Evolutionary conservation across 2,113 vertebrate species (phyloP).

Genomic region (Caloenas nicobarica): DNA sequence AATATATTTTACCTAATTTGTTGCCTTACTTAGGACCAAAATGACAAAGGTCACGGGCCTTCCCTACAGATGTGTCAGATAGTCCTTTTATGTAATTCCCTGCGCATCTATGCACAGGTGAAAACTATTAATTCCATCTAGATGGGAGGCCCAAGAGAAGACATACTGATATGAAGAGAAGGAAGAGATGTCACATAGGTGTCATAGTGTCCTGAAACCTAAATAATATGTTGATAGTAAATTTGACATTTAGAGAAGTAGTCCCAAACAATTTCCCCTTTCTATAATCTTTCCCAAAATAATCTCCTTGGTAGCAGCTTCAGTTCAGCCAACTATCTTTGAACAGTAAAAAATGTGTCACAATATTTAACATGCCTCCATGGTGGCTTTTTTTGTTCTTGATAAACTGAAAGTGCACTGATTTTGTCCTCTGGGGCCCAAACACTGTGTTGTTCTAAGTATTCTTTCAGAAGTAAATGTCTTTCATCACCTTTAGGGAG

Average conservation of each 20-base stretch:
- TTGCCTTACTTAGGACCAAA: background rate
- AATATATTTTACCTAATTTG: background rate
- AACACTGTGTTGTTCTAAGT: background rate
- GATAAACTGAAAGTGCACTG: background rate
- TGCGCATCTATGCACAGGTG: fast-evolving
- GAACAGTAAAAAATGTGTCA: background rate
- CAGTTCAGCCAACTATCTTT: background rate
- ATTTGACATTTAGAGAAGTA: background rate
- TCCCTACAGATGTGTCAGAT: background rate
- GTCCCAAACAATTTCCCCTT: background rate
- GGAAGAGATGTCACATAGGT: background rate
- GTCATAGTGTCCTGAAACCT: background rate
- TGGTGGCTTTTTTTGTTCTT: background rate
- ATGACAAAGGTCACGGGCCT: background rate
- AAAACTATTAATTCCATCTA: background rate
- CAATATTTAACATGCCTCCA: background rate
- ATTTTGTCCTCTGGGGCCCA: background rate
- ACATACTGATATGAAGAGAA: background rate
- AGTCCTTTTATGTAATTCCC: background rate
- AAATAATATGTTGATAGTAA: background rate
- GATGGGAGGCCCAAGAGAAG: background rate
- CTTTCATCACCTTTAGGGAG: background rate
- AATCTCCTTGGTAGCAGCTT: background rate
- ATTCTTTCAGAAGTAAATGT: background rate
- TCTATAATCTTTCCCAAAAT: background rate